Base-by-base conservation (phyloP, 2,888 invertebrate species). In the Pyrrhosoma nymphula region DNA sequence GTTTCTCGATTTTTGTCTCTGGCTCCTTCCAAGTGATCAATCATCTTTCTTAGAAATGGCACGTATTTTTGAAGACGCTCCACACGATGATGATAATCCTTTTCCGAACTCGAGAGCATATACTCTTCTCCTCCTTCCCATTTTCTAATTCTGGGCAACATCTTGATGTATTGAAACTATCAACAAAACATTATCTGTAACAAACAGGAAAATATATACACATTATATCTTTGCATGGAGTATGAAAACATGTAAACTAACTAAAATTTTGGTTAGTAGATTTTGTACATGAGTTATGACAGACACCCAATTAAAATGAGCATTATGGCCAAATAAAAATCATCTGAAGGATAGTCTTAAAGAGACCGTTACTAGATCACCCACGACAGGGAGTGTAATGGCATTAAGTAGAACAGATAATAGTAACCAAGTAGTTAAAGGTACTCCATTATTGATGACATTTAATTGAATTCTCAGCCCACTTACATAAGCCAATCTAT, bases 21-120 rank as follows among this genome's bases (percentile, higher is more conserved):
- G 30, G 97, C 97, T 96, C 97, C 97, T 96, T 98, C 98, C 96
- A 98, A 97, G 96, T 98, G 97, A 91, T 97, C 97, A 96, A 98
- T 98, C 97, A 98, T 98, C 96, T 97, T 98, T 96, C 98, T 98
- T 96, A 98, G 97, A 96, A 98, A 98, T n/a, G 98, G 98, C 96
- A 98, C 97, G 97, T 98, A 98, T 96, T 97, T 97, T 97, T 98
- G 98, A 97, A 98, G 98, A 96, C 98, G 98, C 96, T 97, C 97
- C n/a, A 95, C 95, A 95, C 95, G 95, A 26, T 93, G 69, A 26
- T 75, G 69, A 55, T 55, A 93, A 8, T 93, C 93, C 93, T 47
- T 93, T 26, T 93, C 69, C 30, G 16, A 2, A 47, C 10, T n/a
- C 26, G 55, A 69, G 47, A 47, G 47, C 47, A 23, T 39, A 16